These are phyloP conservation scores for Erythrocercus mccallii DNA, from an alignment of 2,113 vertebrate genomes.

Conservation along the genomic window DNA sequence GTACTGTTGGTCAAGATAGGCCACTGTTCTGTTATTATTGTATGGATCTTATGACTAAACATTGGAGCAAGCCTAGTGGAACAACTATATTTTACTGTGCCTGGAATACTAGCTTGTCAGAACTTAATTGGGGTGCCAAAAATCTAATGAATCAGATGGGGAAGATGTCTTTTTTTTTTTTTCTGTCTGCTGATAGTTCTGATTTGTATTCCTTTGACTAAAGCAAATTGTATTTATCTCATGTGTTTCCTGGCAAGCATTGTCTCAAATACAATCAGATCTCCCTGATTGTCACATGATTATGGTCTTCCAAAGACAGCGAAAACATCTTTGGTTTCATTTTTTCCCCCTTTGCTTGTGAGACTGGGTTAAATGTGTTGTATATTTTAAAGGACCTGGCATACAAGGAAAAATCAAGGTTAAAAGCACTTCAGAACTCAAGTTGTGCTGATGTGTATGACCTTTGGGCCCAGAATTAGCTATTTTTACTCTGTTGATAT, in stretches of 20 bases:
- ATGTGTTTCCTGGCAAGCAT: slow-evolving; percentile 11
- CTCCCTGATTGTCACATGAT: neutral
- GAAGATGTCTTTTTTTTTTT: slow-evolving; percentile 61
- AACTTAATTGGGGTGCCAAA: slow-evolving; percentile 73
- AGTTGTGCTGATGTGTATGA: slow-evolving; percentile 65
- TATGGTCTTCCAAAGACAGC: neutral
- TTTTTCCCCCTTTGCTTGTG: neutral
- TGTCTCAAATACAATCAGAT: neutral
- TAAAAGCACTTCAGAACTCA: slow-evolving; percentile 67
- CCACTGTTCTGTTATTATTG: slow-evolving; percentile 82
- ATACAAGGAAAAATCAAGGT: slow-evolving; percentile 64
- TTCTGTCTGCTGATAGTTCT: slow-evolving; percentile 73
- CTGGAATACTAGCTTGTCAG: slow-evolving; percentile 75
- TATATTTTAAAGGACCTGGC: slow-evolving; percentile 56
- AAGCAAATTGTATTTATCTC: slow-evolving; percentile 62
- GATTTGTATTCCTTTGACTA: slow-evolving; percentile 69
- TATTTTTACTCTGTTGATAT: slow-evolving; percentile 66
- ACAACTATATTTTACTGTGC: slow-evolving; percentile 87
- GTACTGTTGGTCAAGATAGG: slow-evolving; percentile 81
- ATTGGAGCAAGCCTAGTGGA: slow-evolving; percentile 75
- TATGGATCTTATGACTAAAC: slow-evolving; percentile 87
- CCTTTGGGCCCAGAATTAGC: slow-evolving; percentile 66
- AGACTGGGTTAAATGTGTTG: slow-evolving; percentile 35
- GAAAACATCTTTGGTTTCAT: neutral
- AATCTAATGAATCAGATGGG: slow-evolving; percentile 81